phyloP scores from a whole-genome alignment of 2,888 invertebrate species.

The Thymelicus lineola region DNA sequence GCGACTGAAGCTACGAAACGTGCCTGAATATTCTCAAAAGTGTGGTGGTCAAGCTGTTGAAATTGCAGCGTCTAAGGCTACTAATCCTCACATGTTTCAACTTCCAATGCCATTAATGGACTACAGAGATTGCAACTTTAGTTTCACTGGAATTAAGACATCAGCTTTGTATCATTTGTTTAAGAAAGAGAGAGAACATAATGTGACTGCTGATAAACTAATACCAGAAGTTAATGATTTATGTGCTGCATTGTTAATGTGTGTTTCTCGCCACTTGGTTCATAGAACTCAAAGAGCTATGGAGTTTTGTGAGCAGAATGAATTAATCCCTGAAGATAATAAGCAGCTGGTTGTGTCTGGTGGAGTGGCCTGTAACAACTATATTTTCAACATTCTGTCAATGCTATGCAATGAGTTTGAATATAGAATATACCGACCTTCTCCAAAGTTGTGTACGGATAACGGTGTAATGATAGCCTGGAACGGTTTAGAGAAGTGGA shows the following conservation, averaged over 20 bases:
- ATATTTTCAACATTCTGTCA: conserved; percentile 89
- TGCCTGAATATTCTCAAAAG: conserved; percentile 89
- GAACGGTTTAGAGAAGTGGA: conserved; percentile 96
- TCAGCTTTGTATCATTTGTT: conserved; percentile 82
- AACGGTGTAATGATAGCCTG: conserved; percentile 99
- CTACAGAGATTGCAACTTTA: conserved; percentile 94
- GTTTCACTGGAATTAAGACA: conserved; percentile 94
- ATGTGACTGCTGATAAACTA: conserved; percentile 87
- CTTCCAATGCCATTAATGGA: conserved; percentile 88
- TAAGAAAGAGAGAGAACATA: conserved; percentile 85
- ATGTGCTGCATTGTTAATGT: conserved; percentile 93
- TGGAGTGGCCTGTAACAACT: conserved; percentile 97
- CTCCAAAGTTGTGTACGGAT: conserved; percentile 95
- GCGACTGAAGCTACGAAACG: conserved; percentile 91
- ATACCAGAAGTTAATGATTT: conserved; percentile 92
- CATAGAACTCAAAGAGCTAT: conserved; percentile 94
- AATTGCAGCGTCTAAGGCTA: conserved; percentile 89
- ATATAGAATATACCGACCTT: conserved; percentile 90
- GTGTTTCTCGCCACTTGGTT: conserved; percentile 91
- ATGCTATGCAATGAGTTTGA: conserved; percentile 88
- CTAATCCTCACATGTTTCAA: conserved; percentile 87
- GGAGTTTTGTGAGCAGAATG: conserved; percentile 87
- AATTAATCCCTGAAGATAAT: conserved; percentile 87
- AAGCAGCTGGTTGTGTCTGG: conserved; percentile 94
- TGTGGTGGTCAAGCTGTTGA: conserved; percentile 96